Conservation (phyloP, 2,797 vertebrate species). For the Prunella strophiata region DNA sequence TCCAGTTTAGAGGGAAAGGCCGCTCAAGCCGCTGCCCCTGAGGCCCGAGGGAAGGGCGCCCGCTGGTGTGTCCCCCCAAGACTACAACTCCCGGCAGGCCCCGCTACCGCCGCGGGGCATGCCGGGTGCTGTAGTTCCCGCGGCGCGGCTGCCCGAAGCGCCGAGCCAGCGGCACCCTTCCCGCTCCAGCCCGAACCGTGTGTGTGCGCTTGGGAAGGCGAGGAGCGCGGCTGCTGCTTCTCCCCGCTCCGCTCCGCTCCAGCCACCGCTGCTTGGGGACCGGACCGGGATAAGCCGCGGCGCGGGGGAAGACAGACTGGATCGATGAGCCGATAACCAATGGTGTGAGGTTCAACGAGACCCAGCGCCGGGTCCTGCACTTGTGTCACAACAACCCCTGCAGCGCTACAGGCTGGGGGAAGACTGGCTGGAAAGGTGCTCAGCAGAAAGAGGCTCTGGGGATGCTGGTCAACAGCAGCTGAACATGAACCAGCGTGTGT, state of each 20-base stretch:
- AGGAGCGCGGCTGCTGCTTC: background rate
- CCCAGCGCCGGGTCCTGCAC: background rate
- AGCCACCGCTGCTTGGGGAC: background rate
- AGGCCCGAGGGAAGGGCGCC: rapidly evolving
- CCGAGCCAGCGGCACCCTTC: rapidly evolving
- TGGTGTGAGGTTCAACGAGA: background rate
- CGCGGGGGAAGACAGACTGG: background rate
- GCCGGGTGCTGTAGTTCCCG: slow-evolving; percentile 15
- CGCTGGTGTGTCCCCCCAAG: rapidly evolving
- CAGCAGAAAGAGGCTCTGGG: background rate
- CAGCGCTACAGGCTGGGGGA: background rate
- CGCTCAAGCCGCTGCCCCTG: rapidly evolving
- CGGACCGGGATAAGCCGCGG: no score
- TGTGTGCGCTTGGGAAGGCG: background rate
- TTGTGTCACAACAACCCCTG: background rate
- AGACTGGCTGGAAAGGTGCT: background rate
- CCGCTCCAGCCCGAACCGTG: rapidly evolving
- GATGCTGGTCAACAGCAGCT: background rate
- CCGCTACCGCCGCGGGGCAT: background rate
- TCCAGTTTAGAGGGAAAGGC: background rate
- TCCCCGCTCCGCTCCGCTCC: background rate
- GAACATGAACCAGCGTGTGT: background rate
- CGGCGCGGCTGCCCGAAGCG: rapidly evolving
- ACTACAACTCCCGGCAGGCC: slow-evolving; percentile 42
- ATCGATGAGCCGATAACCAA: background rate